Evolutionary conservation across 2,797 vertebrate genomes (phyloP).

Genomic region (Urophycis tenuis): DNA sequence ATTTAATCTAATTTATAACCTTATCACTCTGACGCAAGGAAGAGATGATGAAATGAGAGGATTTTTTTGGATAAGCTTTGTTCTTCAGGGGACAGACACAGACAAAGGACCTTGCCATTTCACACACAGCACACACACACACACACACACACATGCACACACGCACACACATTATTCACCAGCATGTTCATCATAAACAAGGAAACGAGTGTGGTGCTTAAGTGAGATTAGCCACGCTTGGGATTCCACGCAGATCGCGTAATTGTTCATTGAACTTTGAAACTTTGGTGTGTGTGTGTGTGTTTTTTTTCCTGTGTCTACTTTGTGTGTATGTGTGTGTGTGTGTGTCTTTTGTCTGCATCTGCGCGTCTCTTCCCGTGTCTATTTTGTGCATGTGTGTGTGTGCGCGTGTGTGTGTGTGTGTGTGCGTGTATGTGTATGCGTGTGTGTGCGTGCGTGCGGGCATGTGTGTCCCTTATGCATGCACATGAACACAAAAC

Average conservation of each 20-base stretch:
- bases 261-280: too few relatives aligned
- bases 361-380: too few relatives aligned
- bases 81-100: constrained; percentile 14
- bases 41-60: not conserved
- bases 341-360: too few relatives aligned
- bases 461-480: too few relatives aligned
- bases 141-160: constrained; percentile 28
- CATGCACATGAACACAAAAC: too few relatives aligned
- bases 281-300: too few relatives aligned
- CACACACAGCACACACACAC: constrained; percentile 25
- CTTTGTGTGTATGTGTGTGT: too few relatives aligned
- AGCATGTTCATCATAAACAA: constrained; percentile 58
- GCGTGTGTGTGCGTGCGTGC: too few relatives aligned
- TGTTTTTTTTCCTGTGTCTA: too few relatives aligned
- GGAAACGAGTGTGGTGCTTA: constrained; percentile 48
- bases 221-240: constrained; percentile 45
- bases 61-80: not conserved
- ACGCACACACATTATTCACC: not conserved
- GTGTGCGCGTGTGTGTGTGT: too few relatives aligned
- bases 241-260: too few relatives aligned
- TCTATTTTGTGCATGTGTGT: not conserved
- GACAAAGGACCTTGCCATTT: constrained; percentile 55
- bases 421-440: too few relatives aligned
- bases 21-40: not conserved
- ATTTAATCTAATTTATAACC: not conserved